Conservation (phyloP, 30 jellyfish, hydroid and myxozoan genomes). For the Phacellophora camtschatica region DNA sequence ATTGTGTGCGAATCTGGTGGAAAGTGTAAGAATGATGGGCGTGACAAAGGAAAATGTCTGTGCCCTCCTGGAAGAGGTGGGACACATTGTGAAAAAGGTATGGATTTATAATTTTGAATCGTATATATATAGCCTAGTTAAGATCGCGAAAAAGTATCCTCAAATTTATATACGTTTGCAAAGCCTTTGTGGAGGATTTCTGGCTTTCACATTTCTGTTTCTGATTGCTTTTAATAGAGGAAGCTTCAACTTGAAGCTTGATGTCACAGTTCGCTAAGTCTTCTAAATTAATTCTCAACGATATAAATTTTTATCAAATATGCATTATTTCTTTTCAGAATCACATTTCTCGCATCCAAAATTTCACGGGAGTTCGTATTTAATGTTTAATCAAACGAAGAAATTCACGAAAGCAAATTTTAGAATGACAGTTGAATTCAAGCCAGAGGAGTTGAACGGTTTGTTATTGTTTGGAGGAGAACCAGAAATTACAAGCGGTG, state of each 20-base stretch:
- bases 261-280: too few species aligned
- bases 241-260: too few species aligned
- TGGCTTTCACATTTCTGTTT: too few species aligned
- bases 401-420: neutral
- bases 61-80: slow-evolving; percentile 64
- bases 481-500: neutral
- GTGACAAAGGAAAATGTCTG: slow-evolving; percentile 26
- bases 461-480: slow-evolving; percentile 18
- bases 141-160: too few species aligned
- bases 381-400: neutral
- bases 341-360: slow-evolving; percentile 45
- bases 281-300: too few species aligned
- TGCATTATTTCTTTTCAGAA: neutral
- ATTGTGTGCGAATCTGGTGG: slow-evolving; percentile 39
- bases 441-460: slow-evolving; percentile 31
- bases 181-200: too few species aligned
- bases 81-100: slow-evolving; percentile 50
- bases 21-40: slow-evolving; percentile 1
- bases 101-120: too few species aligned
- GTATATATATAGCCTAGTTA: too few species aligned
- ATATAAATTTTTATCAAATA: neutral
- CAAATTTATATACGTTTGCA: too few species aligned
- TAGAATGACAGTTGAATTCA: slow-evolving; percentile 34
- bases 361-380: slow-evolving; percentile 44
- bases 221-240: too few species aligned